Evolutionary conservation across 2,888 invertebrate genomes (phyloP), one percentile per base, ranked within the genome.

Genomic region (Chrysolina oricalcia): DNA sequence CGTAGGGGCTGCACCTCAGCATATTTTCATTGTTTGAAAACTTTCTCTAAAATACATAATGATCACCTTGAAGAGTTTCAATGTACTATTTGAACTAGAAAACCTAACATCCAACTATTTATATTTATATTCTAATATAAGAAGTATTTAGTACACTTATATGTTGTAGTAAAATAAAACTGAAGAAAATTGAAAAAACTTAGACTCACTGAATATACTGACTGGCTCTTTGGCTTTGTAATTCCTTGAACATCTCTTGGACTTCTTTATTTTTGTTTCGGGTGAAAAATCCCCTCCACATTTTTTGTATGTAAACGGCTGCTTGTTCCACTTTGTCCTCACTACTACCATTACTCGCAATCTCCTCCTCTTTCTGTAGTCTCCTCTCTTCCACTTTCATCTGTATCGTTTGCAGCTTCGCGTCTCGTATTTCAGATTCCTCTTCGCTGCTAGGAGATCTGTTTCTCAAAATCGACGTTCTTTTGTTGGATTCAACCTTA

Each of bases 221-320:
- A 77, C 95, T 93, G 2, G 95, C 94, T 81, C 96, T 90, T 77
- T 93, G 93, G 77, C 93, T 93, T 84, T 96, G 93, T 64, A 96
- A 91, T 40, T 93, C 93, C 81, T 94, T 91, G 76, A 91, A 89
- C 77, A 91, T 87, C 75, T 92, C 90, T 79, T 92, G 89, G 0
- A 94, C 92, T 79, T 92, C 92, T 84, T 92, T 92, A 83, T 94
- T 92, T 13, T 93, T 89, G 83, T 96, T 95, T 82, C 96, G 90
- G 48, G 95, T 93, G 64, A 93, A 91, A 87, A 95, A 96, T 0
- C 97, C 96, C 27, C 96, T 90, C 97, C 97, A 97, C 89, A 94
- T 92, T 88, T 94, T 94, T 89, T 97, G 97, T 85, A 97, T 96
- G 35, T 93, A 93, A 43, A 95, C 92, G 0, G 96, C 96, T 0